Conservation (phyloP, 1,140 invertebrate species). For the Hylaeus anthracinus region DNA sequence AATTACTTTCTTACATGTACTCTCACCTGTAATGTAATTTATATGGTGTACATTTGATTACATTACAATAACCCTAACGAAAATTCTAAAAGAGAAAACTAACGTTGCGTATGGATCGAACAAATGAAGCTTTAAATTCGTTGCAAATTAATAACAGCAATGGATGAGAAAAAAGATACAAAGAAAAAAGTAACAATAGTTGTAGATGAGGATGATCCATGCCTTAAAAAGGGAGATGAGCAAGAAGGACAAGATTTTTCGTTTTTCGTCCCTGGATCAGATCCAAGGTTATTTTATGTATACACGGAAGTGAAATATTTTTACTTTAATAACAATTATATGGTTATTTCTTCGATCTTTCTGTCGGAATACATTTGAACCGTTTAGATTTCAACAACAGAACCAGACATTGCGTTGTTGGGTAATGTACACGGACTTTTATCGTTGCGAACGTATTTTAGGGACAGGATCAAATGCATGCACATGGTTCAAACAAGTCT, state of each 20-base stretch:
- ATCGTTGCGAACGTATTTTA: constrained; percentile 73
- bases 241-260: neutral
- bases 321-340: neutral
- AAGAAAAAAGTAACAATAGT: constrained; percentile 52
- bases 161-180: neutral
- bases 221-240: constrained; percentile 39
- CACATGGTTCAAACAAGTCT: constrained; percentile 72
- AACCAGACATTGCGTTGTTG: constrained; percentile 76
- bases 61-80: too few relatives aligned
- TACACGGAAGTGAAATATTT: neutral
- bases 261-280: constrained; percentile 35
- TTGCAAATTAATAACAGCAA: neutral
- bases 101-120: too few relatives aligned
- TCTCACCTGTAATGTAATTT: neutral
- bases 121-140: neutral
- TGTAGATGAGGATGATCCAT: constrained; percentile 63
- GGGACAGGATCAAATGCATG: constrained; percentile 70
- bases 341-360: neutral
- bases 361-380: neutral
- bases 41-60: neutral
- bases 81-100: neutral
- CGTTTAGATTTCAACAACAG: constrained; percentile 74
- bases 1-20: neutral
- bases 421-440: constrained; percentile 76
- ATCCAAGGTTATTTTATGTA: constrained; percentile 63